These are phyloP conservation scores for Cydia strobilella DNA, from an alignment of 1,140 invertebrate species.

Conservation along the genomic window DNA sequence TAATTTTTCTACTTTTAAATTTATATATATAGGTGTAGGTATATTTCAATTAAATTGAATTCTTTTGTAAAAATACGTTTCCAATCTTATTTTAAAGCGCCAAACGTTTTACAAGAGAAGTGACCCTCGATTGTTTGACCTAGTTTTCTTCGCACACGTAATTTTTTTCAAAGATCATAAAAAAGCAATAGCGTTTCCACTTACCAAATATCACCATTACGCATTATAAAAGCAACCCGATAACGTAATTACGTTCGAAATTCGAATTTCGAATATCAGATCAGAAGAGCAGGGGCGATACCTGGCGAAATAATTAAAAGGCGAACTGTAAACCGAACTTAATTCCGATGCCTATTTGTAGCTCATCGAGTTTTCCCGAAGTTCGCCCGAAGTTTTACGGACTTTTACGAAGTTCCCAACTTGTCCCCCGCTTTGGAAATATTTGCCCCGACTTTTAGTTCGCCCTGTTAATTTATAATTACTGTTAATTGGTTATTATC, in stretches of 20 bases:
- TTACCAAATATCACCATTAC: conserved; percentile 19
- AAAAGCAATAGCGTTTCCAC: conserved; percentile 20
- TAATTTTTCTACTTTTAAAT: too few relatives aligned
- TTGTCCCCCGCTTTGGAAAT: conserved; percentile 39
- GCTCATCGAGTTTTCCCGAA: conserved; percentile 48
- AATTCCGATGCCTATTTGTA: conserved; percentile 38
- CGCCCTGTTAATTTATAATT: conserved; percentile 49
- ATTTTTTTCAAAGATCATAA: background rate
- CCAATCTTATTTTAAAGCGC: too few relatives aligned
- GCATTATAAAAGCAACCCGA: conserved; percentile 32
- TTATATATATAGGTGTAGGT: too few relatives aligned
- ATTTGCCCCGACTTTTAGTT: conserved; percentile 47
- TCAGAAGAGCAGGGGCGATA: conserved; percentile 20
- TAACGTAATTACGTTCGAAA: conserved; percentile 43
- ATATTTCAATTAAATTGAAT: too few relatives aligned
- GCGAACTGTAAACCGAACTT: conserved; percentile 36
- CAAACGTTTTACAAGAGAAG: background rate
- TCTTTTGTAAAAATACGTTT: too few relatives aligned
- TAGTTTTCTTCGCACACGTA: background rate
- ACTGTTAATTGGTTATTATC: conserved; percentile 46
- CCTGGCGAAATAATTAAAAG: conserved; percentile 36
- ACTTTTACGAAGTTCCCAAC: conserved; percentile 24
- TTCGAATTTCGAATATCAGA: conserved; percentile 26
- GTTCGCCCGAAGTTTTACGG: conserved; percentile 45
- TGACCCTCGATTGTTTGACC: background rate